Base-by-base conservation (phyloP, 1,140 invertebrate species). In the Microplitis demolitor region DNA sequence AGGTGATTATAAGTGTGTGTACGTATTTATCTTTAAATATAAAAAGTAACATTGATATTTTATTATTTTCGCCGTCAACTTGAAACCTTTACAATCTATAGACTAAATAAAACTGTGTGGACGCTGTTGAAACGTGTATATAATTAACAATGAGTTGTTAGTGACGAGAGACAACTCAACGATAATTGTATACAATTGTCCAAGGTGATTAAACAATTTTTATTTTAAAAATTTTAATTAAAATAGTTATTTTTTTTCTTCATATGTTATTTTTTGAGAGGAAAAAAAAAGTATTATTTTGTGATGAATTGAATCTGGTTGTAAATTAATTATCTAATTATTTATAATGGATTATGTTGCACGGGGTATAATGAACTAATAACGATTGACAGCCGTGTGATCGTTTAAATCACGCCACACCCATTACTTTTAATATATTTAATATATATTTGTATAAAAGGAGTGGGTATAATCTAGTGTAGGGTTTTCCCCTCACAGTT, bases 361-460 rank as follows among this genome's bases (percentile, higher is more conserved):
- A 45, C 39, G 4, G 9, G 24, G 31, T 61, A 56, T 56, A 56
- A 16, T 56, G 5, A 56, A 56, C 33, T 61, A 66, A n/a, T 24
- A 66, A 24, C 63, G 63, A 66, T 66, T 66, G 37, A 66, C 63
- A 50, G 63, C 45, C 37, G 63, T 66, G 63, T 45, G 63, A 66
- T 66, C 63, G 31, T 62, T 62, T 37, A 50, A 39, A 51, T 16
- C 34, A 11, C 45, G 45, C 63, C 63, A 66, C 63, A 66, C 63
- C 63, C 63, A 45, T 24, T 24, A 3, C 4, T 24, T 58, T 58
- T 24, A 58, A 24, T 58, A 14, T 54, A 54, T 4, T 54, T 14
- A n/a, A n/a, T 54, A 24, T 16, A 16, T 24, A 58, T 16, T 31
- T 58, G 9, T 58, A n/a, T 54, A 54, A n/a, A 14, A n/a, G 39